Base-by-base conservation (phyloP, 2,113 vertebrate genomes). In the Gopherus flavomarginatus region DNA sequence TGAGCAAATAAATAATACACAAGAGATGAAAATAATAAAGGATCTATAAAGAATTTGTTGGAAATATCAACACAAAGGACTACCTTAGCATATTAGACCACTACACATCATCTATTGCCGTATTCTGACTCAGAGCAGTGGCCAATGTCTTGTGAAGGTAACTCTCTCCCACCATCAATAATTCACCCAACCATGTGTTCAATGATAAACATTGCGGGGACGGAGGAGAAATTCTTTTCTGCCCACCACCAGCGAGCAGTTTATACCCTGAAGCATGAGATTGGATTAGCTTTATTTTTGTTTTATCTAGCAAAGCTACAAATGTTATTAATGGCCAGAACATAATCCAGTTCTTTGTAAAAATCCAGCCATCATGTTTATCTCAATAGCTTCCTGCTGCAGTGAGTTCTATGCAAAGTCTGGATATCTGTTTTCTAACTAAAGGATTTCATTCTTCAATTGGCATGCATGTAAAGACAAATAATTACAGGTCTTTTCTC, bases 401-500 rank as follows among this genome's bases (percentile, higher is more conserved):
- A 80, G 72, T 14, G 85, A 57, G 81, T 86, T 85, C 21, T 42
- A 96, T 87, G 42, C 2, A 75, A 62, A 87, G 50, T 29, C 54
- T 8, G 31, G 62, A 47, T 3, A 75, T 8, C 8, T 12, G 79
- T 16, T 52, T 59, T 90, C 35, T 14, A 69, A 57, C 5, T 59
- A 77, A 59, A 90, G 44, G 26, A 83, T 75, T 96, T 86, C 3
- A 27, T 52, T 95, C 87, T 94, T 35, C 62, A 54, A 91, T 49
- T 87, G 89, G 57, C 56, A 17, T 9, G 31, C 27, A 82, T 2
- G 27, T 4, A 85, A 88, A 92, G 88, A 91, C 84, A 81, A 88
- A 86, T 12, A 94, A 93, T 22, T 81, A 79, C 91, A 94, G 81
- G 79, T 69, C 6, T 92, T 85, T 83, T 94, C 53, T 87, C 65